These are phyloP conservation scores for Leucopternis melanops DNA, from an alignment of 2,113 vertebrate species.

Conservation along the genomic window DNA sequence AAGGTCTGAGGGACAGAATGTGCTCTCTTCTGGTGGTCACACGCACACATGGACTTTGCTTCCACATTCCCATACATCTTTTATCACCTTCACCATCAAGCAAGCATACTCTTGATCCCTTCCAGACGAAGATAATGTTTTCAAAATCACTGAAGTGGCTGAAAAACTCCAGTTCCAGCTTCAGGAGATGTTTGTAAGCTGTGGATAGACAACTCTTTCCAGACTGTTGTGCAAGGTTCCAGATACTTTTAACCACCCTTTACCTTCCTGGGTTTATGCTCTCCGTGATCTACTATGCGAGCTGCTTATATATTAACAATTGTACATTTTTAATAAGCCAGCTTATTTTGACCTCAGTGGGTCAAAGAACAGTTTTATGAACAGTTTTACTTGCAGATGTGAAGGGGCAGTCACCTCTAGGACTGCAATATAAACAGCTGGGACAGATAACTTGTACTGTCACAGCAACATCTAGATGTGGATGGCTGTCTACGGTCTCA, in stretches of 20 bases:
- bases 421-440: not conserved
- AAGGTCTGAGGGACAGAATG: not conserved
- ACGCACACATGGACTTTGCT: not conserved
- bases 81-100: not conserved
- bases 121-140: not conserved
- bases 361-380: not conserved
- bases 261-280: not conserved
- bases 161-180: not conserved
- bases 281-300: not conserved
- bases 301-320: not conserved
- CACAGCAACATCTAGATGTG: not conserved
- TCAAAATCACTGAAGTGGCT: not conserved
- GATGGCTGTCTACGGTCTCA: not conserved
- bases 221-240: not conserved
- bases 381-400: not conserved
- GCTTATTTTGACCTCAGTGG: not conserved
- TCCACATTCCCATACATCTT: not conserved
- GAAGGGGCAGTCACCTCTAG: not conserved
- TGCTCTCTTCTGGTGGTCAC: not conserved
- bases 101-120: not conserved
- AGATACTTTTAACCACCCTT: not conserved
- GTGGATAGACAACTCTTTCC: not conserved
- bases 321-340: not conserved
- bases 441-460: not conserved
- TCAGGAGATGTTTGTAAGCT: not conserved